Percentiles rank a stretch among this genome's conserved stretches.
These are phyloP conservation scores for Pterostichus niger DNA, from an alignment of 2,888 invertebrate genomes.

Conservation along the genomic window DNA sequence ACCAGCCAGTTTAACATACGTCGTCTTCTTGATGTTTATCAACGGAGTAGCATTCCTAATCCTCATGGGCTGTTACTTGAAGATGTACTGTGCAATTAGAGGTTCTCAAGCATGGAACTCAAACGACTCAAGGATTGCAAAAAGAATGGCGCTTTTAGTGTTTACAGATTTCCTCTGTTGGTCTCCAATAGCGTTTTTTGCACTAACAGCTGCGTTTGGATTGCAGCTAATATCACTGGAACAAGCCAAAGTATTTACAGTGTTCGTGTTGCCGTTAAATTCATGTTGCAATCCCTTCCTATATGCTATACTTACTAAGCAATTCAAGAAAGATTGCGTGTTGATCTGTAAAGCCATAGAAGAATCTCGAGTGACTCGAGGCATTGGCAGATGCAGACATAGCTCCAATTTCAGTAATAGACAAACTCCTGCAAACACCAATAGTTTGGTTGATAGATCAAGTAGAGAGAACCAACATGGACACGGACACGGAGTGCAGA, in stretches of 20 bases:
- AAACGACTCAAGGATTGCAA: constrained; percentile 97
- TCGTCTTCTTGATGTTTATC: constrained; percentile 92
- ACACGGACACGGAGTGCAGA: constrained; percentile 77
- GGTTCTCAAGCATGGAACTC: constrained; percentile 98
- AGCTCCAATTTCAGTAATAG: constrained; percentile 93
- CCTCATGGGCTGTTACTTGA: constrained; percentile 96
- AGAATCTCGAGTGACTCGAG: constrained; percentile 93
- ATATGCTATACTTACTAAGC: constrained; percentile 98
- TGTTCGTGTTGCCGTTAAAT: constrained; percentile 96
- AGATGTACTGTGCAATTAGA: constrained; percentile 98
- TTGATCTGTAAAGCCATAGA: constrained; percentile 97
- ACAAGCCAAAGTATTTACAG: constrained; percentile 97
- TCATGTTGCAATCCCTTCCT: constrained; percentile 99
- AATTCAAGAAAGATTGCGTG: constrained; percentile 98
- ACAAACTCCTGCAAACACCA: constrained; percentile 92
- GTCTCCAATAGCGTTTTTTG: constrained; percentile 98
- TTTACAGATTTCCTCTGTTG: constrained; percentile 99
- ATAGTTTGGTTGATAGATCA: constrained; percentile 89
- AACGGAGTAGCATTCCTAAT: constrained; percentile 97
- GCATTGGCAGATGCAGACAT: constrained; percentile 91
- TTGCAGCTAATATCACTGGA: constrained; percentile 94
- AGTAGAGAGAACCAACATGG: constrained; percentile 84
- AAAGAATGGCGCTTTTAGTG: constrained; percentile 96
- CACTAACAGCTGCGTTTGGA: constrained; percentile 95
- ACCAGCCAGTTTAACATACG: constrained; percentile 90